Percentiles rank a stretch among this genome's conserved stretches.
Conservation (phyloP, 92 coral and sea anemone genomes). For the Desmophyllum pertusum region DNA sequence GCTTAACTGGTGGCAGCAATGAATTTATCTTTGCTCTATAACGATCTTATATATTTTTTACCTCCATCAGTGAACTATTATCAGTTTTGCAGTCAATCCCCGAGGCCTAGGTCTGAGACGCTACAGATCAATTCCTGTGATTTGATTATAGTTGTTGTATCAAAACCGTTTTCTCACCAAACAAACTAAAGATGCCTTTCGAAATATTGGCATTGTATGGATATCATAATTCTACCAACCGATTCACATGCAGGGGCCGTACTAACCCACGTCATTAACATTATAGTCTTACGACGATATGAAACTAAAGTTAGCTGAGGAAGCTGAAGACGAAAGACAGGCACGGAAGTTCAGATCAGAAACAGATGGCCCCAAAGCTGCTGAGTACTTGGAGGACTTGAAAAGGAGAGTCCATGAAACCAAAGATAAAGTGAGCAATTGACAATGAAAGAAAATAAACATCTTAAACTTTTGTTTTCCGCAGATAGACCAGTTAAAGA, state of each 20-base stretch:
- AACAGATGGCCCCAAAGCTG: constrained; percentile 90
- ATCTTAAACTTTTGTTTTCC: too few relatives aligned
- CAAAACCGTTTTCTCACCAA: too few relatives aligned
- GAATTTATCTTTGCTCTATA: too few relatives aligned
- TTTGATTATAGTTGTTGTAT: too few relatives aligned
- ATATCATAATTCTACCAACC: background rate
- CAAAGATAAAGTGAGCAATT: constrained; percentile 63
- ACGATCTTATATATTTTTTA: too few relatives aligned
- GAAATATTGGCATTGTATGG: too few relatives aligned
- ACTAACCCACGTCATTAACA: background rate
- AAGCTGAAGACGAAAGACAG: constrained; percentile 72
- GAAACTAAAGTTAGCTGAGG: constrained; percentile 71
- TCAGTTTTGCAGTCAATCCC: too few relatives aligned
- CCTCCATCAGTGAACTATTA: too few relatives aligned
- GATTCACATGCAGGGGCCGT: background rate
- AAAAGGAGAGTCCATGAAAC: constrained; percentile 74
- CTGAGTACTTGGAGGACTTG: constrained; percentile 69
- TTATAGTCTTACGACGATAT: constrained; percentile 83
- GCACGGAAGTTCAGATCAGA: constrained; percentile 79
- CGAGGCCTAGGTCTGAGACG: too few relatives aligned
- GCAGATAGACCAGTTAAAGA: too few relatives aligned
- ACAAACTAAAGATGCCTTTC: background rate
- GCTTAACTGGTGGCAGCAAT: too few relatives aligned
- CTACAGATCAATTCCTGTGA: too few relatives aligned
- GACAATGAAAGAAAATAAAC: background rate